These are phyloP conservation scores for Aradus depressus DNA, from an alignment of 2,888 invertebrate genomes.

Conservation along the genomic window DNA sequence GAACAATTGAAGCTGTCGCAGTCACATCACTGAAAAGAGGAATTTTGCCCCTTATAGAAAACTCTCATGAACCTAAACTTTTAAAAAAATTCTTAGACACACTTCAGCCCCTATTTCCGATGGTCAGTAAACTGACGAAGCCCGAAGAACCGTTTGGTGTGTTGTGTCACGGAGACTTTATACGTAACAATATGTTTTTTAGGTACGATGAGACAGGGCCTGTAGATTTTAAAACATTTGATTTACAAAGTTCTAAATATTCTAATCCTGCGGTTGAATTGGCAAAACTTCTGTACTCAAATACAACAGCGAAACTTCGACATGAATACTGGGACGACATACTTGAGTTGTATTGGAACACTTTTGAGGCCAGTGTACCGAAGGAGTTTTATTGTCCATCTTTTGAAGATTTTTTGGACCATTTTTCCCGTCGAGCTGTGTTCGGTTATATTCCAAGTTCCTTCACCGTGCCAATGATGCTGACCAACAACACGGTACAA, in stretches of 20 bases:
- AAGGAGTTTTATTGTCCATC: background rate
- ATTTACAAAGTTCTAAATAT: conserved; percentile 34
- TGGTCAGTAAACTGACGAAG: background rate
- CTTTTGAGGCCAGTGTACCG: conserved; percentile 15
- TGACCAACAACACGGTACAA: background rate
- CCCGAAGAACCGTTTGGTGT: conserved; percentile 30
- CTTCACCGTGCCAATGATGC: conserved; percentile 26
- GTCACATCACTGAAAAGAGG: background rate
- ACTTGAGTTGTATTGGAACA: conserved; percentile 32
- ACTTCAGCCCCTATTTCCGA: background rate
- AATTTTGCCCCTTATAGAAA: background rate
- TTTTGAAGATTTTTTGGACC: conserved; percentile 13
- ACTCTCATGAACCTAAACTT: background rate
- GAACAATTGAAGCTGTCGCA: background rate
- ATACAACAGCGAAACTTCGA: conserved; percentile 33
- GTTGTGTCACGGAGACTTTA: conserved; percentile 38
- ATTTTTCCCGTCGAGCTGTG: conserved; percentile 20
- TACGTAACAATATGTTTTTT: conserved; percentile 37
- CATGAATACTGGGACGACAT: conserved; percentile 31
- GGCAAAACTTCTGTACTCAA: conserved; percentile 35
- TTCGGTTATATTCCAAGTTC: conserved; percentile 21
- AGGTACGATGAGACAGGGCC: conserved; percentile 34
- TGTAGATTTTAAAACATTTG: conserved; percentile 34
- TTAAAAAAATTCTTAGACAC: background rate
- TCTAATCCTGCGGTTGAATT: conserved; percentile 37